phyloP scores from a whole-genome alignment of 1,140 invertebrate genomes.

The Aphaenogaster rudis region DNA sequence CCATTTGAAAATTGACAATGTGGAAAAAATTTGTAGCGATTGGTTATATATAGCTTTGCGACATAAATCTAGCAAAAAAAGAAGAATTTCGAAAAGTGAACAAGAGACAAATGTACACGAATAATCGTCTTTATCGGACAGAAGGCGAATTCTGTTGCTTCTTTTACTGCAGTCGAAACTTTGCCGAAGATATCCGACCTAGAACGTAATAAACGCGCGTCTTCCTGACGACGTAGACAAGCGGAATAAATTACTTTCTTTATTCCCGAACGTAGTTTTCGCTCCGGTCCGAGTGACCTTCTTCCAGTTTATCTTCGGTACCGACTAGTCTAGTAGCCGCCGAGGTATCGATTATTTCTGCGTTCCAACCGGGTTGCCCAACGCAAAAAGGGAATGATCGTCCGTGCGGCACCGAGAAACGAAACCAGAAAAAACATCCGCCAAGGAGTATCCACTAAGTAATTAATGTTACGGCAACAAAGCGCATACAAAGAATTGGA shows the following conservation, averaged over 20 bases:
- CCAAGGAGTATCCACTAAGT: constrained; percentile 42
- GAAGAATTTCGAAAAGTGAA: constrained; percentile 1
- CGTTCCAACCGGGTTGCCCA: constrained; percentile 20
- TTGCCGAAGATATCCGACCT: constrained; percentile 41
- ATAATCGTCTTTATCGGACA: not conserved
- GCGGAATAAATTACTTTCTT: constrained; percentile 66
- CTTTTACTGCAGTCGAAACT: constrained; percentile 56
- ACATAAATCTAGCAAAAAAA: not conserved
- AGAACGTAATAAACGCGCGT: constrained; percentile 13
- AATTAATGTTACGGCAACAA: constrained; percentile 56
- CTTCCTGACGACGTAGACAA: constrained; percentile 57
- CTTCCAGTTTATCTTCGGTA: constrained; percentile 50
- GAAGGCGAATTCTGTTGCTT: constrained; percentile 2
- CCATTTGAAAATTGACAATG: not conserved
- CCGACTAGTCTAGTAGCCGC: constrained; percentile 40
- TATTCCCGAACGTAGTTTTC: constrained; percentile 35
- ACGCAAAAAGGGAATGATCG: constrained; percentile 32
- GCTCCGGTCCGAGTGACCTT: constrained; percentile 33
- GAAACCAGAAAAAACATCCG: constrained; percentile 44
- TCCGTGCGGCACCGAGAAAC: constrained; percentile 26
- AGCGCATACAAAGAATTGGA: constrained; percentile 33
- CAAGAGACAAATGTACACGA: not conserved
- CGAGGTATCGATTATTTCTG: constrained; percentile 53
- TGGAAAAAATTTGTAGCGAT: not conserved
- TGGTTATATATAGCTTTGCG: not conserved